A percentile compares a stretch with the other conserved stretches of the same genome.
Evolutionary conservation across 2,113 vertebrate genomes (phyloP).

Genomic region (Sceloporus undulatus): DNA sequence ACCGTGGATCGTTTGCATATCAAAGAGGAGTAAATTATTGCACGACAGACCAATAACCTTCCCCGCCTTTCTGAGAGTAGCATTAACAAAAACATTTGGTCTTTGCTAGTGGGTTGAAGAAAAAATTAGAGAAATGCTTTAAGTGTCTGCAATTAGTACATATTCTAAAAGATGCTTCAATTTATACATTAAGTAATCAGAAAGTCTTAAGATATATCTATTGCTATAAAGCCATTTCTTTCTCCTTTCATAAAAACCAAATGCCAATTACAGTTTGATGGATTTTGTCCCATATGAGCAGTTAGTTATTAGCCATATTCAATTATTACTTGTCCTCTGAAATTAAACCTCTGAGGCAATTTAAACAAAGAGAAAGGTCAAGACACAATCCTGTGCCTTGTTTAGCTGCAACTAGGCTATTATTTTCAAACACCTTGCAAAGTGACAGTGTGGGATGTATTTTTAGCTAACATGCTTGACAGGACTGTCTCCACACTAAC

Average conservation of each 20-base stretch:
- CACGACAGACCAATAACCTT: slow-evolving; percentile 99
- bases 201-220: slow-evolving; percentile 73
- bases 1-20: slow-evolving; percentile 99
- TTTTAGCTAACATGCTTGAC: slow-evolving; percentile 86
- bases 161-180: slow-evolving; percentile 73
- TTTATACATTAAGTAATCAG: slow-evolving; percentile 79
- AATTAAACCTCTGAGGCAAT: slow-evolving; percentile 81
- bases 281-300: slow-evolving; percentile 84
- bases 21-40: slow-evolving; percentile 99
- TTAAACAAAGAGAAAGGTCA: slow-evolving; percentile 93
- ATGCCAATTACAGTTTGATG: slow-evolving; percentile 85
- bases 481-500: slow-evolving; percentile 84
- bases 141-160: slow-evolving; percentile 84
- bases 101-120: slow-evolving; percentile 71
- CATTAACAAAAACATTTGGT: slow-evolving; percentile 86
- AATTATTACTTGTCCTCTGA: slow-evolving; percentile 83
- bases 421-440: slow-evolving; percentile 88
- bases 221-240: slow-evolving; percentile 60
- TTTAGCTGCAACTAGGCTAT: slow-evolving; percentile 82
- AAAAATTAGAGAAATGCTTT: slow-evolving; percentile 74
- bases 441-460: slow-evolving; percentile 90
- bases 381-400: slow-evolving; percentile 81
- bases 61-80: slow-evolving; percentile 84
- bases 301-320: slow-evolving; percentile 85
- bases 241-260: slow-evolving; percentile 77